These are phyloP conservation scores for Lepus oiostolus DNA, from an alignment of 2,797 vertebrate genomes.

Conservation along the genomic window DNA sequence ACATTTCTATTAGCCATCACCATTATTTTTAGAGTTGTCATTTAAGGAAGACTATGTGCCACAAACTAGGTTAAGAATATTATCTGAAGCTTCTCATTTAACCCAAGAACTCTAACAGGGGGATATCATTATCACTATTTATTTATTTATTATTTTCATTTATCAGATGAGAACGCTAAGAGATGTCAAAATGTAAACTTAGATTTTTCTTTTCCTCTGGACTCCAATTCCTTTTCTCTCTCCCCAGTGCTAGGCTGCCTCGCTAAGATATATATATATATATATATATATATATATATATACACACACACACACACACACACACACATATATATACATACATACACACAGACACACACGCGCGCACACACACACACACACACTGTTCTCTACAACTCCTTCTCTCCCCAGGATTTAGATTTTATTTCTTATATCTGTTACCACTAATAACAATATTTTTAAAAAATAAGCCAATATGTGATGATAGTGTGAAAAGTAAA, in stretches of 20 bases:
- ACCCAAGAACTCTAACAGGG: neutral
- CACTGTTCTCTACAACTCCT: neutral
- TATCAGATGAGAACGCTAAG: neutral
- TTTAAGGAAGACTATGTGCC: neutral
- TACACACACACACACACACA: too few relatives aligned
- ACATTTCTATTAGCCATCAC: neutral
- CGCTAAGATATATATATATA: neutral
- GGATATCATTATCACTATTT: neutral
- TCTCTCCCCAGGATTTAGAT: neutral
- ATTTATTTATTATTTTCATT: neutral
- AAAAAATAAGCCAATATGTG: constrained; percentile 54
- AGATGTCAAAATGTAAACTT: neutral
- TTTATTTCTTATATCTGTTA: constrained; percentile 73
- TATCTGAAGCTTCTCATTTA: neutral
- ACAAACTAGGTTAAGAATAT: neutral
- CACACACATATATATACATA: too few relatives aligned
- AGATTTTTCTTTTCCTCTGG: neutral
- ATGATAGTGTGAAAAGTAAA: constrained; percentile 73
- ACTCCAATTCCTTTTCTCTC: neutral
- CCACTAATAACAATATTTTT: constrained; percentile 75
- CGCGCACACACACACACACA: too few relatives aligned
- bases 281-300: too few relatives aligned
- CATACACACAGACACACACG: too few relatives aligned
- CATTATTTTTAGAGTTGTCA: neutral
- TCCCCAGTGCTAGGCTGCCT: neutral